phyloP scores from a whole-genome alignment of 2,797 vertebrate genomes.

The Pseudochaenichthys georgianus region DNA sequence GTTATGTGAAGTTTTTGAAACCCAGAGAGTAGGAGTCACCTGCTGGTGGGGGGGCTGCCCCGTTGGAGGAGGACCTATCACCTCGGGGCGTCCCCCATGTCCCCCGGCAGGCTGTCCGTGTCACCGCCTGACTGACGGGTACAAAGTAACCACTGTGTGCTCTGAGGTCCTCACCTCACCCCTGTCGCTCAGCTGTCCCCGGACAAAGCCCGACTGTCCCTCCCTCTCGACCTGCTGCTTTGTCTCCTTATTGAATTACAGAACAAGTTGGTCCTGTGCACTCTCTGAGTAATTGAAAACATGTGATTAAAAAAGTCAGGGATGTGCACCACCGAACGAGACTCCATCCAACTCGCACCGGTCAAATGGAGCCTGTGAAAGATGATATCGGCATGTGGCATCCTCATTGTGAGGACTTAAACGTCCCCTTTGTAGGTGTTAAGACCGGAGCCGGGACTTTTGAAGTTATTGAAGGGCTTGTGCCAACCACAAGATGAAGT shows the following conservation, averaged over 20 bases:
- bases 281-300: slow-evolving; percentile 78
- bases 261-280: slow-evolving; percentile 63
- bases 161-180: slow-evolving; percentile 55
- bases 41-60: slow-evolving; percentile 39
- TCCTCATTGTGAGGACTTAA: slow-evolving; percentile 65
- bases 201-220: slow-evolving; percentile 70
- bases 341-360: slow-evolving; percentile 64
- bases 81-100: slow-evolving; percentile 47
- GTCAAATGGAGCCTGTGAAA: slow-evolving; percentile 69
- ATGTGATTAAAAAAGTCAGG: slow-evolving; percentile 64
- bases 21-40: slow-evolving; percentile 30
- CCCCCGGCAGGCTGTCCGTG: slow-evolving; percentile 47
- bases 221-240: slow-evolving; percentile 58
- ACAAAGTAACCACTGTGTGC: slow-evolving; percentile 78
- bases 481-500: slow-evolving; percentile 55
- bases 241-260: slow-evolving; percentile 82
- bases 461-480: slow-evolving; percentile 51
- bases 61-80: slow-evolving; percentile 62
- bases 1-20: slow-evolving; percentile 26
- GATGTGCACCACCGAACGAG: slow-evolving; percentile 65
- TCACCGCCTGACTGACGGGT: slow-evolving; percentile 80
- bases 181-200: slow-evolving; percentile 79
- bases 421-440: slow-evolving; percentile 65
- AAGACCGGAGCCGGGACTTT: slow-evolving; percentile 35
- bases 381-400: slow-evolving; percentile 72